A percentile compares a stretch with the other conserved stretches of the same genome.
phyloP scores from a whole-genome alignment of 2,113 vertebrate species.

The Cinclus mexicanus region DNA sequence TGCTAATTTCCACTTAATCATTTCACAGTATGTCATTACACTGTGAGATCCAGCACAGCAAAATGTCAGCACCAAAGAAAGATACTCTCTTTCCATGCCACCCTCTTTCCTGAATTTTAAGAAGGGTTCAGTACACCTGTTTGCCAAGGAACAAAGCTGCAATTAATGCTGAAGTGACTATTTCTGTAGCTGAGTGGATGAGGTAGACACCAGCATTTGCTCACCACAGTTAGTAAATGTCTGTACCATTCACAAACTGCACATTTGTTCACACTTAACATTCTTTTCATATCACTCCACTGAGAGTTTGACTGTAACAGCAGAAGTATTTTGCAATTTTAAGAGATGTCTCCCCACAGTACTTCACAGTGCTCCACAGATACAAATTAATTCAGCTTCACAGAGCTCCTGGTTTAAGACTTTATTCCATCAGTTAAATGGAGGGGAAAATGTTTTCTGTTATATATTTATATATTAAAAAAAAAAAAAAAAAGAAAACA shows the following conservation, averaged over 20 bases:
- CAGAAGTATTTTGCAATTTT: constrained; percentile 22
- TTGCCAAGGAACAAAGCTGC: not conserved
- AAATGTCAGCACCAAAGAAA: not conserved
- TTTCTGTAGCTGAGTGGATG: not conserved
- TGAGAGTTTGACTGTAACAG: constrained; percentile 3
- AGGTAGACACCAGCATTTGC: not conserved
- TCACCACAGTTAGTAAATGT: not conserved
- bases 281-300: not conserved
- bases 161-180: constrained; percentile 13
- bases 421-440: not conserved
- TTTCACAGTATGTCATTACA: not conserved
- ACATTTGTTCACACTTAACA: constrained; percentile 8
- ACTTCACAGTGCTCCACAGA: not conserved
- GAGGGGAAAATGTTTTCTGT: not conserved
- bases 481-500: too few relatives aligned
- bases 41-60: not conserved
- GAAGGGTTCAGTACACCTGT: not conserved
- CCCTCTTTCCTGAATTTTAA: not conserved
- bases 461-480: not conserved
- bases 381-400: constrained; percentile 27
- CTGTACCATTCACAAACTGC: not conserved
- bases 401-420: not conserved
- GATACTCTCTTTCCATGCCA: not conserved
- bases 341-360: not conserved
- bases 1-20: not conserved